A percentile compares a stretch with the other conserved stretches of the same genome.
Conservation (phyloP, 37 sponge, comb jelly and placozoan species). For the Aplysina aerophoba region DNA sequence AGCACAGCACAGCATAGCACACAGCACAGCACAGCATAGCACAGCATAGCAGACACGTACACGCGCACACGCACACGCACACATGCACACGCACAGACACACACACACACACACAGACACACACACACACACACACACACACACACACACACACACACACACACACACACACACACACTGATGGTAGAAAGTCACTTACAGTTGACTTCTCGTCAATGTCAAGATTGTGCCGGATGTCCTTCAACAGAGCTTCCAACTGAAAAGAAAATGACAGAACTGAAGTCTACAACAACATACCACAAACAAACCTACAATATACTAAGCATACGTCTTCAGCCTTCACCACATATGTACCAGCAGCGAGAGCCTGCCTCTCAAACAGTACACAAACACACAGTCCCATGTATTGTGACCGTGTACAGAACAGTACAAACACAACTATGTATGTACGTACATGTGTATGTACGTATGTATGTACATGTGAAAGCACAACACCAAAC, state of each 20-base stretch:
- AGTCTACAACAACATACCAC: too few relatives aligned
- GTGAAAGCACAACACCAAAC: not conserved
- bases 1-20: too few relatives aligned
- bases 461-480: not conserved
- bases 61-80: conserved; percentile 20
- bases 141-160: conserved; percentile 22
- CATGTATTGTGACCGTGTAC: too few relatives aligned
- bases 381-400: too few relatives aligned
- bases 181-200: conserved; percentile 2
- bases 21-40: too few relatives aligned
- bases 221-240: not conserved
- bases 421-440: not conserved
- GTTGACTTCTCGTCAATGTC: not conserved
- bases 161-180: not conserved
- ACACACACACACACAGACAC: conserved; percentile 41
- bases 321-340: too few relatives aligned
- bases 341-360: too few relatives aligned
- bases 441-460: conserved; percentile 20
- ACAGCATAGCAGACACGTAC: too few relatives aligned
- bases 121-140: conserved; percentile 40
- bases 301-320: too few relatives aligned
- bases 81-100: not conserved
- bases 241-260: conserved; percentile 9
- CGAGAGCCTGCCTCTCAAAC: too few relatives aligned
- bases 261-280: not conserved